Percentiles rank a stretch among this genome's conserved stretches.
Evolutionary conservation across 2,888 invertebrate genomes (phyloP).

Genomic region (Alentia gelatinosa): DNA sequence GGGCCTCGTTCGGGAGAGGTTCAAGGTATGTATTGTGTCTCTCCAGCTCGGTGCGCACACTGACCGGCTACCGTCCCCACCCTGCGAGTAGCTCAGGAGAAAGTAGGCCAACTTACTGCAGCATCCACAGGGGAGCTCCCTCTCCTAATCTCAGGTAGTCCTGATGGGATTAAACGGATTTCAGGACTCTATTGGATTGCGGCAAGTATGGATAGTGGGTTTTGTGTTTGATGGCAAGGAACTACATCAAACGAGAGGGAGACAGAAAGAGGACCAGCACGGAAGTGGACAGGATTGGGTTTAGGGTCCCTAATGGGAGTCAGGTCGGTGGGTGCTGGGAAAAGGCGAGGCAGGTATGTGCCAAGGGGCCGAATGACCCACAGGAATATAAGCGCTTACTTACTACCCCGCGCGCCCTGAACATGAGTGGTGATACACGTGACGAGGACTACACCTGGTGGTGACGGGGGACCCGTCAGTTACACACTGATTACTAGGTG

Average conservation of each 20-base stretch:
- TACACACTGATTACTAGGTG: conserved; percentile 2
- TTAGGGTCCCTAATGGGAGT: background rate
- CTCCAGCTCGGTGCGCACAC: too few relatives aligned
- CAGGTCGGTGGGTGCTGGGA: background rate
- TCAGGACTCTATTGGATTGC: background rate
- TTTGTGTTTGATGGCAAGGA: too few relatives aligned
- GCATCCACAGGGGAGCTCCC: too few relatives aligned
- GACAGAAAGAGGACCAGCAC: background rate
- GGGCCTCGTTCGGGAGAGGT: too few relatives aligned
- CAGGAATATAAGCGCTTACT: too few relatives aligned
- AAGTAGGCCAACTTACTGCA: too few relatives aligned
- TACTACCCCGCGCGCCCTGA: background rate
- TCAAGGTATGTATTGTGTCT: too few relatives aligned
- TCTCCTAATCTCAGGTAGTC: too few relatives aligned
- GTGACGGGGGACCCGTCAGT: background rate
- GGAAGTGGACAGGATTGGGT: background rate
- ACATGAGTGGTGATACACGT: background rate
- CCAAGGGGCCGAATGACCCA: background rate
- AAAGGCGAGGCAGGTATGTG: background rate
- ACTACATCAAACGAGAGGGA: too few relatives aligned
- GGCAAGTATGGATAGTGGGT: too few relatives aligned
- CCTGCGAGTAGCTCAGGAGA: too few relatives aligned
- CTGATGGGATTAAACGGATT: background rate
- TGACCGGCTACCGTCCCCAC: too few relatives aligned
- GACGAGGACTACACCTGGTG: background rate